Conservation (phyloP, 1,140 invertebrate species). For the Temnothorax longispinosus region DNA sequence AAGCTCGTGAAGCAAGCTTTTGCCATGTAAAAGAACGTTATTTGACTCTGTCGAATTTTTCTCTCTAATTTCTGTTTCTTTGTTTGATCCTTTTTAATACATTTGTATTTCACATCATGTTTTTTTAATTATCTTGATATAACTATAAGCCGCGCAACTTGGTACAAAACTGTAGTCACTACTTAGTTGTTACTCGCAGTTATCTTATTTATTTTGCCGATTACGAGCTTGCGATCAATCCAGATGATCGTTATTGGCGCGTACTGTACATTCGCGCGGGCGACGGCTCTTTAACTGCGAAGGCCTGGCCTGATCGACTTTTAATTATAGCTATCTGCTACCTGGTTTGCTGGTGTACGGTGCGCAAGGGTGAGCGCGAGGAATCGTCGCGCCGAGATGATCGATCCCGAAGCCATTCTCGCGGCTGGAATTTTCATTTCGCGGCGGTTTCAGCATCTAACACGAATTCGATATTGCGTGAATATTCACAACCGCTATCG, state of each 20-base stretch:
- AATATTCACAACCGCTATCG: constrained; percentile 49
- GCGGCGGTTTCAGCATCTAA: constrained; percentile 28
- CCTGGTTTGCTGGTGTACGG: constrained; percentile 23
- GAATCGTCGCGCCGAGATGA: constrained; percentile 51
- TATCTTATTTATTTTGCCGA: background rate
- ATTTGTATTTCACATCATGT: background rate
- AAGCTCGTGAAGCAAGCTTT: background rate
- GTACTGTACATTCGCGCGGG: constrained; percentile 39
- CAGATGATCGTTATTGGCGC: constrained; percentile 45
- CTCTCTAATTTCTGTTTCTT: background rate
- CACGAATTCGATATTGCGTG: constrained; percentile 49
- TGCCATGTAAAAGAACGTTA: background rate
- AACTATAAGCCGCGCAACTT: background rate
- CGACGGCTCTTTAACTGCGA: constrained; percentile 38
- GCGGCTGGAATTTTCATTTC: constrained; percentile 48
- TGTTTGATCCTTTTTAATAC: background rate
- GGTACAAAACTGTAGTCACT: background rate
- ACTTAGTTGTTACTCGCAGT: background rate
- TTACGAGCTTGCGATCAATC: background rate
- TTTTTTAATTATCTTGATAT: background rate
- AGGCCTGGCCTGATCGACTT: constrained; percentile 77
- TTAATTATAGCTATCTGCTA: constrained; percentile 78
- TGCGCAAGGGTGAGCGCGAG: constrained; percentile 32
- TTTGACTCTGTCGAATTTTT: background rate
- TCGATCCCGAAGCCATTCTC: constrained; percentile 58